Conservation (phyloP, 2,888 invertebrate genomes). For the Trileptium ribeirensis region DNA sequence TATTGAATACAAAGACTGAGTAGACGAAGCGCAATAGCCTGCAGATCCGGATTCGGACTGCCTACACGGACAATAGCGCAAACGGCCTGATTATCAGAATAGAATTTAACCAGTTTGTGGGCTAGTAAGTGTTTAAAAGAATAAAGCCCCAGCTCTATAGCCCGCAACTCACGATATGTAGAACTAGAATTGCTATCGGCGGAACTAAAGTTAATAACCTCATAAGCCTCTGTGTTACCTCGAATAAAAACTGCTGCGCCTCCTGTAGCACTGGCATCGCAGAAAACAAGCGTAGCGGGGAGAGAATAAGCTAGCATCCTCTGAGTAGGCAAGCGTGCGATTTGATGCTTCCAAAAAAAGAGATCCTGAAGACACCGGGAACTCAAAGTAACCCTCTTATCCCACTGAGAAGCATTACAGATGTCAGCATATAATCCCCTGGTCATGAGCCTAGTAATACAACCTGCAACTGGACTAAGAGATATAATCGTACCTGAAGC, state of each 20-base stretch:
- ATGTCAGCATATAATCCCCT: not conserved
- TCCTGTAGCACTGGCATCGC: not conserved
- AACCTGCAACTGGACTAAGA: not conserved
- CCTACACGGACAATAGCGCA: no score
- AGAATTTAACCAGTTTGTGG: not conserved
- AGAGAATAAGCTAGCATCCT: not conserved
- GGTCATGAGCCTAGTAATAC: not conserved
- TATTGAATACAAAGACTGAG: not conserved
- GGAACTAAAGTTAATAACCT: not conserved
- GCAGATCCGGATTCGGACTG: not conserved
- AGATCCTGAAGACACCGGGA: no score
- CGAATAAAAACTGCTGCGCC: not conserved
- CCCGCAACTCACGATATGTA: not conserved
- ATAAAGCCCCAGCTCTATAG: not conserved
- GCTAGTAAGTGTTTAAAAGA: not conserved
- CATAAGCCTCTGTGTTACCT: not conserved
- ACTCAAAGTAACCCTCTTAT: not conserved
- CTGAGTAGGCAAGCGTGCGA: not conserved
- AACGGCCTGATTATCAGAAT: not conserved
- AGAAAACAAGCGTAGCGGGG: not conserved
- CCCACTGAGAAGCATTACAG: not conserved
- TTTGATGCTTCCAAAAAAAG: not conserved
- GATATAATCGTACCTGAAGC: not conserved
- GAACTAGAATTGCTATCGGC: not conserved
- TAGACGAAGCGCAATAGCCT: not conserved